Base-by-base conservation (phyloP, 2,113 vertebrate genomes). In the Menura novaehollandiae region DNA sequence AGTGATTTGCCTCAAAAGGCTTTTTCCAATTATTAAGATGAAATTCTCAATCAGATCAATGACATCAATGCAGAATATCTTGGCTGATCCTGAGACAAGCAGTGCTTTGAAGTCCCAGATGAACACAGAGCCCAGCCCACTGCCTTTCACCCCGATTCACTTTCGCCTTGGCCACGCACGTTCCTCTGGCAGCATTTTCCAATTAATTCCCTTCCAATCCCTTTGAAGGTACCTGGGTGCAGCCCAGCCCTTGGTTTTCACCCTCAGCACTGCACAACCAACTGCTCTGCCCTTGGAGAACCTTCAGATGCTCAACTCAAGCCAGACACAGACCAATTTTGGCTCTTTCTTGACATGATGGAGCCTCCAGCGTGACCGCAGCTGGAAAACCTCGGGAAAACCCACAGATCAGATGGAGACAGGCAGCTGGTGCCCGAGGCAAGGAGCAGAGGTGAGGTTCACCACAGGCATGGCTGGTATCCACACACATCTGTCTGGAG, bases 141-240 rank as follows among this genome's bases (percentile, higher is more conserved):
- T 5, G 24, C 49, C 52, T 52, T 11, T 51, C 77, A 32, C 64
- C 52, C 26, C 6, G 6, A 3, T 32, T 52, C 44, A 35, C 11
- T 24, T 4, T 10, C 68, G 1, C 33, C 22, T 6, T 14, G 58
- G 58, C 35, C 77, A 30, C 0, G 0, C 17, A 0, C 1, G 2
- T 3, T 58, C 43, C 60, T 33, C 52, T 6, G 53, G 68, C 32
- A 28, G 19, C 35, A 1, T 7, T 8, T 69, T n/a, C 66, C 73
- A 24, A 1, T 21, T 18, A 43, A 72, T 16, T 39, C 35, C 86
- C 41, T 66, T 11, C 56, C 2, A 0, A 13, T 0, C 33, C 41
- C 62, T 64, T 2, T 60, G 75, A 55, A 77, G 49, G 20, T 7
- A 22, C 51, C 51, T 37, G 27, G 24, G 39, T 10, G 62, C 13